These are phyloP conservation scores for Drosophila aldrichi DNA, from an alignment of 2,888 invertebrate genomes.

Conservation along the genomic window DNA sequence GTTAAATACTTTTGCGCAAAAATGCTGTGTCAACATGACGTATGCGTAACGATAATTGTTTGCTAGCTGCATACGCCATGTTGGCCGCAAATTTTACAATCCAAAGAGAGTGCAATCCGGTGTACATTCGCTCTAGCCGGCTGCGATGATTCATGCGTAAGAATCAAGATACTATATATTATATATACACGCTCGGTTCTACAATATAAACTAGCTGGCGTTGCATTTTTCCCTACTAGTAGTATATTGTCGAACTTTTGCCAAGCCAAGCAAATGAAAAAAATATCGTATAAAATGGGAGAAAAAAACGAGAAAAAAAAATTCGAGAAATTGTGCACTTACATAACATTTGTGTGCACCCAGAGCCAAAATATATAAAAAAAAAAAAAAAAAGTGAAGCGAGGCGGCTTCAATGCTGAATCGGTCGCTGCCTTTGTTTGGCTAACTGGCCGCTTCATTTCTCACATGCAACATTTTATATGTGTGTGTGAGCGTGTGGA, in stretches of 20 bases:
- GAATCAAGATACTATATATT: conserved; percentile 3
- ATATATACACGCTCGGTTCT: conserved; percentile 6
- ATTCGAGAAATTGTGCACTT: conserved; percentile 50
- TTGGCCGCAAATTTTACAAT: conserved; percentile 27
- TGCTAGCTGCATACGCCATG: conserved; percentile 45
- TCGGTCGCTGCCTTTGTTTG: conserved; percentile 46
- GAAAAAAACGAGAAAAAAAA: conserved; percentile 31
- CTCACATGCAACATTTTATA: conserved; percentile 46
- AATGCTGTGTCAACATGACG: conserved; percentile 52
- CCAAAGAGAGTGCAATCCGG: conserved; percentile 2
- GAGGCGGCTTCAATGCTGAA: conserved; percentile 46
- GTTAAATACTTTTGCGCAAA: conserved; percentile 13
- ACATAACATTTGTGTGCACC: conserved; percentile 45
- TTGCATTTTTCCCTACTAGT: conserved; percentile 53
- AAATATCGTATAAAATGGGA: conserved; percentile 24
- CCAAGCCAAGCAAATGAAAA: conserved; percentile 50
- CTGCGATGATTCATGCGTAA: conserved; percentile 57
- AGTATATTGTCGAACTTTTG: conserved; percentile 47
- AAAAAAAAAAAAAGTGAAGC: conserved; percentile 29
- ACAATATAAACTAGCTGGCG: conserved; percentile 26
- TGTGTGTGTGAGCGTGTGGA: not conserved
- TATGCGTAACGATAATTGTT: conserved; percentile 56
- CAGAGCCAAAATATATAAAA: conserved; percentile 25
- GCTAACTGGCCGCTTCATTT: conserved; percentile 41
- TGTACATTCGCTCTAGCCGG: conserved; percentile 8